These are phyloP conservation scores for Onchidella celtica DNA, from an alignment of 2,888 invertebrate species.

Conservation along the genomic window DNA sequence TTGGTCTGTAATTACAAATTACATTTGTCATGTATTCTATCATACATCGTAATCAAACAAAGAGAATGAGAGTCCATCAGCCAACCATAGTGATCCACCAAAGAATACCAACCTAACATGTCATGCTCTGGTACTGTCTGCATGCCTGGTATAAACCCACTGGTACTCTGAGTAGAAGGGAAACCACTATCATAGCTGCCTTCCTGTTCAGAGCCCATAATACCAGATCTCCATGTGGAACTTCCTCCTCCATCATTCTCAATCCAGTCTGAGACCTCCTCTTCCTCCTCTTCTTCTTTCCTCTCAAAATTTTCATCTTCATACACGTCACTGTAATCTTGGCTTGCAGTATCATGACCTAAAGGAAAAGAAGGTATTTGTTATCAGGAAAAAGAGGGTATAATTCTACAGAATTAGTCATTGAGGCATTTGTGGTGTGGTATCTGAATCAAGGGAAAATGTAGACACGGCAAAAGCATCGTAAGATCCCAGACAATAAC, in stretches of 20 bases:
- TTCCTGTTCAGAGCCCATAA: conserved; percentile 50
- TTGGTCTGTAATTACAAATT: too few species aligned
- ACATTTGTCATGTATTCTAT: too few species aligned
- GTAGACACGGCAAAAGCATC: too few species aligned
- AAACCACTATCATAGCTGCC: conserved; percentile 67
- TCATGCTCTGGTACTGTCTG: conserved; percentile 57
- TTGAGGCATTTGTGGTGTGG: too few species aligned
- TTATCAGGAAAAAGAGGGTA: too few species aligned
- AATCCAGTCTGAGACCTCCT: conserved; percentile 21
- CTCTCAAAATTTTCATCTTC: background rate
- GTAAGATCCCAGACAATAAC: too few species aligned
- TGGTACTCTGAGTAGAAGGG: conserved; percentile 53
- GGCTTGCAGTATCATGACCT: background rate
- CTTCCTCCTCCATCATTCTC: background rate
- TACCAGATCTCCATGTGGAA: conserved; percentile 9
- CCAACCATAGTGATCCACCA: background rate
- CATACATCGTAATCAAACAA: too few species aligned
- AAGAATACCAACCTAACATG: background rate
- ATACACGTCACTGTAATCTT: background rate
- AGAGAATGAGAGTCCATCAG: too few species aligned
- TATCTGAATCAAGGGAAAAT: too few species aligned
- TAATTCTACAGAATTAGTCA: too few species aligned
- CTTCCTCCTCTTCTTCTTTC: background rate
- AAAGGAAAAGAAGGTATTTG: background rate
- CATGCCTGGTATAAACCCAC: conserved; percentile 60